Percentiles rank a stretch among this genome's conserved stretches.
phyloP scores from a whole-genome alignment of 2,113 vertebrate species.

The Psilopogon haemacephalus region DNA sequence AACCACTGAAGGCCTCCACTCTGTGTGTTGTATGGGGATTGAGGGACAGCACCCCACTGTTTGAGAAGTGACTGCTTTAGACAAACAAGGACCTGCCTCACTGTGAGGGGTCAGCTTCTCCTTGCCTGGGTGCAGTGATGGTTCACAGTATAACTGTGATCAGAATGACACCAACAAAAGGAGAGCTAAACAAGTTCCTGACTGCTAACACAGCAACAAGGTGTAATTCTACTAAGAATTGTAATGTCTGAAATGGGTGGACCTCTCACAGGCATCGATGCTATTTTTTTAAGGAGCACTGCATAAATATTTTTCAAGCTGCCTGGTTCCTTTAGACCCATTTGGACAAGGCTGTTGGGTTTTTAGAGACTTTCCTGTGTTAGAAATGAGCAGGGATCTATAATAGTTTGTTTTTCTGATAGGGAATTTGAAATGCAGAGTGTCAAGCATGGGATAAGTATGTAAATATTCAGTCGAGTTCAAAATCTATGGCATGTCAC shows the following conservation, averaged over 20 bases:
- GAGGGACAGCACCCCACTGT: not conserved
- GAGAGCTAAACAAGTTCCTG: not conserved
- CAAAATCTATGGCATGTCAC: constrained; percentile 1
- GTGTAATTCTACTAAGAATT: not conserved
- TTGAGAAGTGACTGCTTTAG: not conserved
- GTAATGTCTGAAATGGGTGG: not conserved
- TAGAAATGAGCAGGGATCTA: not conserved
- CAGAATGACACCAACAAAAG: not conserved
- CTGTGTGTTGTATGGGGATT: not conserved
- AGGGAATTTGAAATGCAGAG: constrained; percentile 11
- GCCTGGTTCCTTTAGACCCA: not conserved
- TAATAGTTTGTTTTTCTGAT: not conserved
- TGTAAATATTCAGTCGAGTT: constrained; percentile 40
- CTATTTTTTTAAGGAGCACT: constrained; percentile 29
- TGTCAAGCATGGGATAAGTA: constrained; percentile 11
- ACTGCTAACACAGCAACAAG: not conserved
- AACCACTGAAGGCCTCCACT: not conserved
- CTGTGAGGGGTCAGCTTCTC: accelerated
- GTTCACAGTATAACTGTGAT: not conserved
- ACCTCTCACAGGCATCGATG: not conserved
- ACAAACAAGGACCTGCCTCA: not conserved
- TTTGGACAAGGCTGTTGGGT: not conserved
- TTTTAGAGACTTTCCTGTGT: not conserved
- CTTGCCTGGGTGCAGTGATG: accelerated
- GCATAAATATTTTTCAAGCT: constrained; percentile 38